phyloP scores from a whole-genome alignment of 2,113 vertebrate species.

The Elaphurus davidianus region DNA sequence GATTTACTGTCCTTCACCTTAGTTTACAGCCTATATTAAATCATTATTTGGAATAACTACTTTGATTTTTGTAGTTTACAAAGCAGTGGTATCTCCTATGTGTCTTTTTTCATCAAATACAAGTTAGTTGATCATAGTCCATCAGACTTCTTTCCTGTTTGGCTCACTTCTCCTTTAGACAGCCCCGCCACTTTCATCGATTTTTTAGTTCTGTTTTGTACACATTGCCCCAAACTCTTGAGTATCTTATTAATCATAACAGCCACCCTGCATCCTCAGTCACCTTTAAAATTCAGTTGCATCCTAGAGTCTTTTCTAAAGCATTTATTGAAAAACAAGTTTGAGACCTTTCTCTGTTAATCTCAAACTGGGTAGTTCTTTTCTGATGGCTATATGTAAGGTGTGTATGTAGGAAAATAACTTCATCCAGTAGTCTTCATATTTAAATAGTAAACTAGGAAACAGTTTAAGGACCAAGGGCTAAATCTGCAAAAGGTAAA shows the following conservation, averaged over 20 bases:
- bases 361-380: background rate
- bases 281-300: background rate
- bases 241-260: background rate
- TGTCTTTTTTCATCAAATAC: background rate
- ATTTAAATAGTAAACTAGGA: background rate
- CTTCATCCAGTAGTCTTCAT: conserved; percentile 10
- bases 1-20: background rate
- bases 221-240: background rate
- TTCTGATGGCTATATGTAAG: background rate
- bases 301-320: background rate
- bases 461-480: background rate
- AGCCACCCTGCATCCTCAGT: background rate
- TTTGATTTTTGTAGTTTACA: conserved; percentile 34
- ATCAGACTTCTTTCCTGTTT: background rate
- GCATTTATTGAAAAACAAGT: conserved; percentile 7
- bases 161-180: background rate
- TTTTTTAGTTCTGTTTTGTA: conserved; percentile 36
- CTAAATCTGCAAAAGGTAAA: background rate
- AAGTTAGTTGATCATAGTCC: background rate
- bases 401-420: background rate
- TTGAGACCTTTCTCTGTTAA: conserved; percentile 5
- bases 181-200: background rate
- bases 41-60: conserved; percentile 30
- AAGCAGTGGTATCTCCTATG: background rate
- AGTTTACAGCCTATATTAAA: background rate